phyloP scores from a whole-genome alignment of 1,140 invertebrate species.

The Diorhabda elongata region DNA sequence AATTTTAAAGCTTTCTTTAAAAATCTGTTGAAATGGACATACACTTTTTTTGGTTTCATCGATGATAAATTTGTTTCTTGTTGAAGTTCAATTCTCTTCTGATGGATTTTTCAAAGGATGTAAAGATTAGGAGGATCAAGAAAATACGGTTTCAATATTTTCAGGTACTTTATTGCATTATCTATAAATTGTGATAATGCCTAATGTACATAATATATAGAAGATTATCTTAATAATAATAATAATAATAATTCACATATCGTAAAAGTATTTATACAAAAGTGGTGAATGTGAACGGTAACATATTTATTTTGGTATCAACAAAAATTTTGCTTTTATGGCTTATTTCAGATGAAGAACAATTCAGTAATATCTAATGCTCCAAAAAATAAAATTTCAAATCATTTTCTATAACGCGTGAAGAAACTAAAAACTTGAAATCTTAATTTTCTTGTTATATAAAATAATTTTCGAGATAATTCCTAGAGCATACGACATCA shows the following conservation, averaged over 20 bases:
- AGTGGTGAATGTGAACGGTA: neutral
- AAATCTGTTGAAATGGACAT: too few relatives aligned
- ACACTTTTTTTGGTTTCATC: too few relatives aligned
- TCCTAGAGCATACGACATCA: neutral
- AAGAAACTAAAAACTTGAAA: neutral
- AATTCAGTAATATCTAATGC: neutral
- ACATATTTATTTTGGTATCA: neutral
- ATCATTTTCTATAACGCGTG: too few relatives aligned
- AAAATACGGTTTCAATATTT: neutral
- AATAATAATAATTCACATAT: neutral
- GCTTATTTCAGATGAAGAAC: neutral
- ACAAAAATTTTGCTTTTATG: neutral
- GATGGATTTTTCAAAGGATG: too few relatives aligned
- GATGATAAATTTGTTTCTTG: too few relatives aligned
- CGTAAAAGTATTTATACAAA: conserved; percentile 3
- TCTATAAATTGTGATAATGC: neutral
- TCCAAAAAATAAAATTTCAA: neutral
- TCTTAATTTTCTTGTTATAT: neutral
- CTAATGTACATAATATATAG: conserved; percentile 1
- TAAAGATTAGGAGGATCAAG: too few relatives aligned
- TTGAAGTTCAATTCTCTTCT: too few relatives aligned
- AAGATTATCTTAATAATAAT: neutral
- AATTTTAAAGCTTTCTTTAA: too few relatives aligned
- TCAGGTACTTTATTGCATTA: conserved; percentile 2
- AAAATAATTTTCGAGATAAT: neutral